Evolutionary conservation across 1,140 invertebrate genomes (phyloP), one percentile per base, ranked within the genome.

Genomic region (Cyclina sinensis): DNA sequence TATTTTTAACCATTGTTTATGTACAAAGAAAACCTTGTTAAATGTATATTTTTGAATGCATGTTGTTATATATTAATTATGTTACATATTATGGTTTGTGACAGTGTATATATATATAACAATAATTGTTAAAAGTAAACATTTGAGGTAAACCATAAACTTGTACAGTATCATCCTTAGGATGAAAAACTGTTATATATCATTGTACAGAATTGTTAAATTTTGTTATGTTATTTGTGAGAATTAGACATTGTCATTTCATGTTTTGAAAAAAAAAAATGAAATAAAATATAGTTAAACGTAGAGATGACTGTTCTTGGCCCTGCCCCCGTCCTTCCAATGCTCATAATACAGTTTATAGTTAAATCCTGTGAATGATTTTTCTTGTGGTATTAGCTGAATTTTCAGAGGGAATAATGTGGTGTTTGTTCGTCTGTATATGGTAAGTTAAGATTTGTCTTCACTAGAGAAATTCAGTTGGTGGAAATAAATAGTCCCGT

Each of bases 161-260:
- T n/a, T 7, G 2, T 65, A 30, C 37, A 70, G 35, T 70, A 70
- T 70, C 65, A 35, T n/a, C 32, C 11, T 14, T 1, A 1, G 27
- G 65, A 37, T 37, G 65, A 14, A 70, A 70, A 39, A 37, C 65
- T 37, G 21, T 37, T 70, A 70, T 70, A 37, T 70, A 70, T 70
- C 16, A 70, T 70, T 70, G 65, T 70, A 70, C 65, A 70, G 65
- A 70, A 70, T 70, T 70, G 65, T 70, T 70, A 27, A 70, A 70
- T 70, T 70, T 70, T 70, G 65, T 70, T 70, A 70, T 70, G 65
- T 70, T 70, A 70, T n/a, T n/a, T 30, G 65, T 70, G 32, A 70
- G 32, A 37, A 24, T 70, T 70, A 37, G 32, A 24, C 65, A 70
- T 70, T 70, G 65, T 70, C 57, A 62, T 62, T 4, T 62, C 57